Percentiles rank a stretch among this genome's conserved stretches.
Evolutionary conservation across 1,140 invertebrate genomes (phyloP).

Genomic region (Panagrolaimus sp.): DNA sequence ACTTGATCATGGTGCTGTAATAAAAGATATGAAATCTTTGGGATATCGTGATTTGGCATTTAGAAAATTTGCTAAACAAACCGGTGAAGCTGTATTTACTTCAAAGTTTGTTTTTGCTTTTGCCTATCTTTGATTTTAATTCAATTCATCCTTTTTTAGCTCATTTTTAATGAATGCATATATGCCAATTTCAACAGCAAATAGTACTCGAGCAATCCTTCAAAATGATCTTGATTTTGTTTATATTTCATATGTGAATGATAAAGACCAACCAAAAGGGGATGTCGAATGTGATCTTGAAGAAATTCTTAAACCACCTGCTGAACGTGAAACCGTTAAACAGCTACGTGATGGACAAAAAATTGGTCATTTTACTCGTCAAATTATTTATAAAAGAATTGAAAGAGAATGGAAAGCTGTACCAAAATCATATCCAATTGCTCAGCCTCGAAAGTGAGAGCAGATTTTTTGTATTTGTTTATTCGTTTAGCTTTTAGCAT

Average conservation of each 20-base stretch:
- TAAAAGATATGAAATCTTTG: slow-evolving; percentile 47
- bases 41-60: slow-evolving; percentile 51
- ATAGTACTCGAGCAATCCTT: slow-evolving; percentile 30
- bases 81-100: slow-evolving; percentile 46
- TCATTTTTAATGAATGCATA: slow-evolving; percentile 47
- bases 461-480: neutral
- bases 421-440: slow-evolving; percentile 87
- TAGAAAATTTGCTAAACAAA: slow-evolving; percentile 37
- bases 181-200: slow-evolving; percentile 36
- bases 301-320: slow-evolving; percentile 47
- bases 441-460: slow-evolving; percentile 70
- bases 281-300: slow-evolving; percentile 44
- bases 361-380: slow-evolving; percentile 50
- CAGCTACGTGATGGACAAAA: slow-evolving; percentile 48
- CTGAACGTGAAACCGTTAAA: slow-evolving; percentile 44
- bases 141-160: slow-evolving; percentile 35
- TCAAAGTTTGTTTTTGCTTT: slow-evolving; percentile 44
- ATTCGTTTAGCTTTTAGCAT: slow-evolving; percentile 7
- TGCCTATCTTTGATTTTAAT: neutral
- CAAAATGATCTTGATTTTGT: slow-evolving; percentile 53
- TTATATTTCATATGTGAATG: neutral
- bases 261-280: slow-evolving; percentile 12
- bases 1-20: slow-evolving; percentile 51
- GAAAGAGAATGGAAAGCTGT: slow-evolving; percentile 49
- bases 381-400: slow-evolving; percentile 51